Base-by-base conservation (phyloP, 1,140 invertebrate genomes). In the Pseudomyrmex gracilis region DNA sequence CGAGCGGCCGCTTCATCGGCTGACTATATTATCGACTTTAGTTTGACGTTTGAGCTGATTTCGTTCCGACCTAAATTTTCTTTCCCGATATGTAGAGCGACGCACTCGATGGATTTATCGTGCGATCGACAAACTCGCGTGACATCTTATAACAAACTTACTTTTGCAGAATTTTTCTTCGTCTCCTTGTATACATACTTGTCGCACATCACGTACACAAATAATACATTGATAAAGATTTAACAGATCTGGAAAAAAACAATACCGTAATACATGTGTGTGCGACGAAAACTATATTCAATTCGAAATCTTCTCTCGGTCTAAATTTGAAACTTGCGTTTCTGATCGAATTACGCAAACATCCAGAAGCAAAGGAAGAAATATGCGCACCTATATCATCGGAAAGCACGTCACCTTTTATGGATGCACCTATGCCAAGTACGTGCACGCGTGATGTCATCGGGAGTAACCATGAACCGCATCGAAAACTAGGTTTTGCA, bases 11-110 rank as follows among this genome's bases (percentile, higher is more conserved):
- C 73, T 76, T 64, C 73, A 76, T 76, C 73, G 60, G n/a, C 66
- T 80, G 76, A 80, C 76, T 80, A 80, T 71, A 80, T 80, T 80
- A 80, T 70, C 66, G 66, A 58, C 53, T 58, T 43, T 58, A 80
- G 76, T 80, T 80, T 71, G 66, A 58, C 43, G 43, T 66, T 12
- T 47, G 57, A 71, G 66, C 53, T 80, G 76, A 80, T 80, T 71
- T 58, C 76, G 51, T 71, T 49, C 66, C 22, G 15, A 70, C 43
- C 76, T 45, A 43, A 80, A 80, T 71, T 80, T 80, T 55, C 71
- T 80, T 13, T 70, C 5, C 34, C 12, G 57, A 61, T 61, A 17
- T 13, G 24, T 60, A 43, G 20, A 34, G 78, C 12, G 57, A 76
- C 43, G 9, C 43, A 70, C 20, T 51, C 15, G 51, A 34, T 24